A percentile compares a stretch with the other conserved stretches of the same genome.
Evolutionary conservation across 2,888 invertebrate species (phyloP).

Genomic region (Lasioglossum oenotherae): DNA sequence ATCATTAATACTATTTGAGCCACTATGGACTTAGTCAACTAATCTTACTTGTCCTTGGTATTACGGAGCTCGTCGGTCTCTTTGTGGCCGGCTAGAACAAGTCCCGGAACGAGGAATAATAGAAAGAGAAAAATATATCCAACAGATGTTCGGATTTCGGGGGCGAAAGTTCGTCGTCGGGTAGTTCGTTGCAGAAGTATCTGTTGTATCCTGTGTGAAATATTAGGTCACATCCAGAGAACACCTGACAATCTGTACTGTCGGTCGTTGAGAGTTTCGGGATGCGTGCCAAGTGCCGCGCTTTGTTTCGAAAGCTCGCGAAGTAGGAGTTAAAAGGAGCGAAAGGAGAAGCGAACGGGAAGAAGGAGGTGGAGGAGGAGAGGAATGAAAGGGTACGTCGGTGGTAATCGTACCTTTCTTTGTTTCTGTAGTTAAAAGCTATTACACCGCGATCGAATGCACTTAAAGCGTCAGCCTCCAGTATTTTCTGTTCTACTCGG

Average conservation of each 20-base stretch:
- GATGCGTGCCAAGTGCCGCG: slow-evolving; percentile 61
- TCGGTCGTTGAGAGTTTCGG: slow-evolving; percentile 56
- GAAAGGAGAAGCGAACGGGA: slow-evolving; percentile 39
- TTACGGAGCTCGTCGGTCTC: background rate
- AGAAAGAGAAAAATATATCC: slow-evolving; percentile 5
- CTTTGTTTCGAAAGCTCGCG: slow-evolving; percentile 58
- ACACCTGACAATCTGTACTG: slow-evolving; percentile 55
- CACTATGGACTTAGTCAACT: background rate
- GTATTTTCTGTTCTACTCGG: slow-evolving; percentile 50
- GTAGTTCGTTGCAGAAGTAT: slow-evolving; percentile 2
- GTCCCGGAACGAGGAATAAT: slow-evolving; percentile 8
- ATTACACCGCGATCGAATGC: slow-evolving; percentile 63
- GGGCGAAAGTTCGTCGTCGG: background rate
- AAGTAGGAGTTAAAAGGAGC: slow-evolving; percentile 52
- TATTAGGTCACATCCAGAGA: slow-evolving; percentile 52
- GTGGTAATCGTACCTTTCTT: slow-evolving; percentile 60
- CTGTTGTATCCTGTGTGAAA: slow-evolving; percentile 20
- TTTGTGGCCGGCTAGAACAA: background rate
- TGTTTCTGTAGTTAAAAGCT: slow-evolving; percentile 66
- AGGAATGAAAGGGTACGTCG: slow-evolving; percentile 56
- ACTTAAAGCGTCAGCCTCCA: slow-evolving; percentile 54
- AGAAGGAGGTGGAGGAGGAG: slow-evolving; percentile 17
- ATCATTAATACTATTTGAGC: background rate
- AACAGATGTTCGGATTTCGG: slow-evolving; percentile 14
- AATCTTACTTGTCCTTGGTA: background rate